Percentiles rank a stretch among this genome's conserved stretches.
These are phyloP conservation scores for Imbricaverruca yamaguchii DNA, from an alignment of 2,888 invertebrate species.

Conservation along the genomic window DNA sequence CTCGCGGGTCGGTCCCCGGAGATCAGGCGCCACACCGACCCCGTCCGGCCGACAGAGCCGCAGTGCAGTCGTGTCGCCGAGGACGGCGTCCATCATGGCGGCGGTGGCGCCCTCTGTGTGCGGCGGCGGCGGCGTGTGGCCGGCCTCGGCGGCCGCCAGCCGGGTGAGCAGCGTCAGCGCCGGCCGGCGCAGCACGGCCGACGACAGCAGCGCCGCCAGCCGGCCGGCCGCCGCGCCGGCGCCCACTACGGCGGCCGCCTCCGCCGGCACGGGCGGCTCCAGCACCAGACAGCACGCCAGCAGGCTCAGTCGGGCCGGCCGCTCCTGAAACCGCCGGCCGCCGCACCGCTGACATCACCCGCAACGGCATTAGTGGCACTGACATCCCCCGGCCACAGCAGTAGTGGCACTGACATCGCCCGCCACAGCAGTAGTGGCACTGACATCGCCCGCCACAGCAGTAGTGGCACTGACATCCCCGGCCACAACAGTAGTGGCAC, in stretches of 20 bases:
- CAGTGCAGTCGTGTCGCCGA: background rate
- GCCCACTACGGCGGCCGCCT: background rate
- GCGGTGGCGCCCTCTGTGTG: background rate
- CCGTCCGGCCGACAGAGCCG: background rate
- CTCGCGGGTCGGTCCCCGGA: too few species aligned
- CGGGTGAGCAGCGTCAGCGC: background rate
- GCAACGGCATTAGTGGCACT: too few species aligned
- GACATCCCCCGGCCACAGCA: too few species aligned
- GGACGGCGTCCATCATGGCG: background rate
- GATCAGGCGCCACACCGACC: background rate
- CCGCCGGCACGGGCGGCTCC: background rate
- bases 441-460: too few species aligned
- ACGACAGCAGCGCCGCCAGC: background rate
- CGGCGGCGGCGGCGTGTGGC: background rate
- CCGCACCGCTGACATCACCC: too few species aligned
- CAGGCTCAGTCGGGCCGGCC: background rate
- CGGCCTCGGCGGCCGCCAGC: slow-evolving; percentile 11
- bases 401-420: too few species aligned
- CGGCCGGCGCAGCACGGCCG: background rate
- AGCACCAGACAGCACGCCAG: background rate
- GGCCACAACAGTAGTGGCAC: too few species aligned
- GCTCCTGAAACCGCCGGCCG: background rate
- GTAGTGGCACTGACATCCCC: too few species aligned
- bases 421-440: too few species aligned
- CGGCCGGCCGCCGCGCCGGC: background rate